Evolutionary conservation across 1,140 invertebrate genomes (phyloP).

Genomic region (Xylocopa sonorina): DNA sequence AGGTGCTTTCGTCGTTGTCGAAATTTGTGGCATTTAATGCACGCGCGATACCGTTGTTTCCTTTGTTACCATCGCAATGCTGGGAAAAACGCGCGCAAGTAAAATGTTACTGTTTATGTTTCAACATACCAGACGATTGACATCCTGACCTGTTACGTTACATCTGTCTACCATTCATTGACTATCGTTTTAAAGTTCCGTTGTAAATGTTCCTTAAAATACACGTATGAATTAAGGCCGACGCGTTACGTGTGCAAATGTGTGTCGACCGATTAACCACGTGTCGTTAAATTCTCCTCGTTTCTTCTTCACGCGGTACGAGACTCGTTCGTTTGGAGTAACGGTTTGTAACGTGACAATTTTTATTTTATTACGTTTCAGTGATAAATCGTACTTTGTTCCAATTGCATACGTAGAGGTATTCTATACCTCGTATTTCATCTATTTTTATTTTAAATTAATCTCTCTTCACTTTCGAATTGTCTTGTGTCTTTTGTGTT

Average conservation of each 20-base stretch:
- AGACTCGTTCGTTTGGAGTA: background rate
- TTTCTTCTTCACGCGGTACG: background rate
- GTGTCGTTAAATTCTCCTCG: constrained; percentile 36
- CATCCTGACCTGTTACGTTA: background rate
- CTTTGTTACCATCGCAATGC: constrained; percentile 27
- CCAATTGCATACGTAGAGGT: background rate
- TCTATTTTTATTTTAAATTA: too few species aligned
- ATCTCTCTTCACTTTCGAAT: background rate
- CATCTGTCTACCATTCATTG: background rate
- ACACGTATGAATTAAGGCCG: background rate
- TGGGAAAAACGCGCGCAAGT: background rate
- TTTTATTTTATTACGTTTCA: background rate
- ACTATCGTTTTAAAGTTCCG: background rate
- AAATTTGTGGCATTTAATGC: background rate
- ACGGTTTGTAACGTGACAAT: background rate
- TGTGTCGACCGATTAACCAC: constrained; percentile 26
- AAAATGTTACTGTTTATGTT: background rate
- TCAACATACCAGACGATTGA: background rate
- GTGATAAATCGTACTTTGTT: too few species aligned
- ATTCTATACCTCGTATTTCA: background rate
- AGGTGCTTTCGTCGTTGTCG: background rate
- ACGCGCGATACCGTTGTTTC: constrained; percentile 14
- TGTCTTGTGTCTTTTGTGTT: background rate
- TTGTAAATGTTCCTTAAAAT: background rate
- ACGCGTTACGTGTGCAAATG: background rate